Evolutionary conservation across 2,797 vertebrate genomes (phyloP), one percentile per base, ranked within the genome.

Genomic region (Chrysolophus pictus): DNA sequence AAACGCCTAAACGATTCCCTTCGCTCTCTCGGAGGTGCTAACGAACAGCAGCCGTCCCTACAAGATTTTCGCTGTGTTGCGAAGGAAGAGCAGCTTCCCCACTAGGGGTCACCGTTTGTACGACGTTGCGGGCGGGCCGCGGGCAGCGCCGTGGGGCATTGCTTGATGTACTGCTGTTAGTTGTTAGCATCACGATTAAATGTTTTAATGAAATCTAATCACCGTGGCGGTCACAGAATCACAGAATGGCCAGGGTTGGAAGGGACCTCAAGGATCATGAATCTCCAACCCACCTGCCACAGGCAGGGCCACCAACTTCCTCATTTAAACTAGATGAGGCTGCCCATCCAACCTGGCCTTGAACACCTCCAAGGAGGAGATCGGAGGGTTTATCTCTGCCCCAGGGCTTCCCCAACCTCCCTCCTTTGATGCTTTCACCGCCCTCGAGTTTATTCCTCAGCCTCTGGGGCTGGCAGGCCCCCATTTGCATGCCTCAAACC

Each of bases 51-150:
- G 14, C 8, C 29, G 21, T 47, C 29, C 26, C 6, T 16, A 2
- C 33, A 41, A 5, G 33, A 13, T 14, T 22, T 3, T 9, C 1
- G 3, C 14, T 14, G 9, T 9, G 5, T 1, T 10, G 18, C 0
- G 1, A 33, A 5, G 59, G 6, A 28, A 22, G 6, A 44, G n/a
- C 58, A 15, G 35, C 47, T 51, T 47, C 8, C 80, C 51, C 96
- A 11, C 94, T 91, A 95, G 96, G 85, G 96, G 95, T 91, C 95
- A 85, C 87, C 82, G 51, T 87, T 70, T 87, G 83, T 62, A 84
- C 90, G 71, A 42, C 29, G 41, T 31, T 21, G 28, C 62, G 39
- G 62, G 37, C 13, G 28, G 37, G 39, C 12, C 3, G 37, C 28
- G 10, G 59, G 35, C 53, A 21, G 53, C 35, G 16, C 59, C 14